Conservation (phyloP, 2,888 invertebrate species). For the Epinotia demarniana region DNA sequence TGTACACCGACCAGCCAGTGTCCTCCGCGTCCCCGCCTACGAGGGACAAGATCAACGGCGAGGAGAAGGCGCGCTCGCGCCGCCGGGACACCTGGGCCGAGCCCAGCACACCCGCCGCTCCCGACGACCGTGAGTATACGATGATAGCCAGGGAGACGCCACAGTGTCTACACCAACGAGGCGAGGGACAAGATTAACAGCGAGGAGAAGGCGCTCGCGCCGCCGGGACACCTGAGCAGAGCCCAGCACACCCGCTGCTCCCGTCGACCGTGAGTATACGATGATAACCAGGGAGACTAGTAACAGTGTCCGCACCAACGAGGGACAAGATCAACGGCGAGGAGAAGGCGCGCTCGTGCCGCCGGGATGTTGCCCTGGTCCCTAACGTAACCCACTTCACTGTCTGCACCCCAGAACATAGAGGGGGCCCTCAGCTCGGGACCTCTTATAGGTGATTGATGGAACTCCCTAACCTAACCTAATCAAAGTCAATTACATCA, state of each 20-base stretch:
- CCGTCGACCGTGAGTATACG: conserved; percentile 66
- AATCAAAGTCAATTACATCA: too few species aligned
- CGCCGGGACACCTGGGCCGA: conserved; percentile 82
- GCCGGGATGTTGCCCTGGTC: conserved; percentile 63
- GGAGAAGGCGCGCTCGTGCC: conserved; percentile 87
- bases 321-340: conserved; percentile 91
- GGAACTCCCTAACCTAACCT: too few species aligned
- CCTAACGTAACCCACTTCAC: too few species aligned
- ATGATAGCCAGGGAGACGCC: too few species aligned
- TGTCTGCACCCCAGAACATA: too few species aligned
- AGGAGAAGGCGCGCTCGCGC: conserved; percentile 88
- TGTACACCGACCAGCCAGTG: conserved; percentile 88
- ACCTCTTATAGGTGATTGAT: too few species aligned
- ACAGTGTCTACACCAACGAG: conserved; percentile 88
- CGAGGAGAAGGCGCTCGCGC: conserved; percentile 87
- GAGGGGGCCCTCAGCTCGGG: too few species aligned
- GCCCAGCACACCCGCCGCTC: conserved; percentile 60
- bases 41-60: conserved; percentile 90
- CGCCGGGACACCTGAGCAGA: conserved; percentile 83
- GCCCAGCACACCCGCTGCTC: conserved; percentile 60
- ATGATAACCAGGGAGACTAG: too few species aligned
- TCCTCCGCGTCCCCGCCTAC: conserved; percentile 92
- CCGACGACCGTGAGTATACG: conserved; percentile 66
- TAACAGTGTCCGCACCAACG: conserved; percentile 87
- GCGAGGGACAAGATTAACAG: conserved; percentile 90